Conservation (phyloP, 2,113 vertebrate species). For the Psittacus erithacus region DNA sequence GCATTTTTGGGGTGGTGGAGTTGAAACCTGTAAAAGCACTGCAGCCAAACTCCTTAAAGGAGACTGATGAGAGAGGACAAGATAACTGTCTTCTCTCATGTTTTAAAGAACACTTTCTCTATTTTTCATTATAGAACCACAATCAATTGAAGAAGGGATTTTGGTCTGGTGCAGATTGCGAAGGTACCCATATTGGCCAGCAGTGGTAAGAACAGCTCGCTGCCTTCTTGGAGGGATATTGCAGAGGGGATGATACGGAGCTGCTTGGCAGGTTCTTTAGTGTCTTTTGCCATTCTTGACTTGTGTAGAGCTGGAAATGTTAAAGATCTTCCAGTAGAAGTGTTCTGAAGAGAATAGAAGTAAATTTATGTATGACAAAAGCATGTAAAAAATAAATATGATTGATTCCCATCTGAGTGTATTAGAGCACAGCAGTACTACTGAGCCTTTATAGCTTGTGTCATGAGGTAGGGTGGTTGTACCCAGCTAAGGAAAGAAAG, state of each 20-base stretch:
- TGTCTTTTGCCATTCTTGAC: neutral
- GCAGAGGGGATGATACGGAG: neutral
- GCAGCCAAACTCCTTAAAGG: neutral
- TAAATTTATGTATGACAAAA: neutral
- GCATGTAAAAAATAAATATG: accelerated
- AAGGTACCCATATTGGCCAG: conserved; percentile 80
- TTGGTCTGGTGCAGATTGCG: conserved; percentile 81
- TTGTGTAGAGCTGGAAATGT: neutral
- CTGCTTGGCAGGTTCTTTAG: neutral
- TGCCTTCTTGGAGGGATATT: neutral
- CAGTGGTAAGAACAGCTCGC: conserved; percentile 73
- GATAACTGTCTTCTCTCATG: neutral
- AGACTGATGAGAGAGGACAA: neutral
- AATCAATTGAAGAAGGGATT: conserved; percentile 69
- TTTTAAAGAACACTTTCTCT: neutral
- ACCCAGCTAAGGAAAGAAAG: neutral
- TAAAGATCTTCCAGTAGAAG: neutral
- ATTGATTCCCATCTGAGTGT: accelerated
- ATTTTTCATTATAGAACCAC: conserved; percentile 45
- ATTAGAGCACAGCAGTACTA: accelerated
- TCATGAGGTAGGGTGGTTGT: neutral
- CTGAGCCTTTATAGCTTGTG: accelerated
- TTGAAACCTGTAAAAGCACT: neutral
- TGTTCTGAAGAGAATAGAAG: neutral
- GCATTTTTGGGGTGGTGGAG: accelerated